phyloP scores from a whole-genome alignment of 2,888 invertebrate genomes.

The Lysandra bellargus region DNA sequence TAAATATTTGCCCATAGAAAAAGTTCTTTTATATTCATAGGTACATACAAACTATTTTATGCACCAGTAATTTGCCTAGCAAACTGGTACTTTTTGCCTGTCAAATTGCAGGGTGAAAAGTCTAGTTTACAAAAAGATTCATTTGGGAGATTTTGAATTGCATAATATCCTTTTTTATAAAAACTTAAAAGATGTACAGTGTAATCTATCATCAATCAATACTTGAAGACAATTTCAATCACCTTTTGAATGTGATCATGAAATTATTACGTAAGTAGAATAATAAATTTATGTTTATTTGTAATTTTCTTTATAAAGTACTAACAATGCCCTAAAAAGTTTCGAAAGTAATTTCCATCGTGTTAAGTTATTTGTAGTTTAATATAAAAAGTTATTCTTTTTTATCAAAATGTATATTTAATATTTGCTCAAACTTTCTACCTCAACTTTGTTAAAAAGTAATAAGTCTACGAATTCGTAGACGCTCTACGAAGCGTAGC shows the following conservation, averaged over 20 bases:
- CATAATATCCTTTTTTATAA: no score
- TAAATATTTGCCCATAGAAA: background rate
- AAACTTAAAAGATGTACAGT: background rate
- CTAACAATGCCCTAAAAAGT: background rate
- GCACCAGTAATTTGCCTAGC: no score
- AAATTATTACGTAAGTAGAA: background rate
- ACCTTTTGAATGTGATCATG: no score
- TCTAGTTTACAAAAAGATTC: background rate
- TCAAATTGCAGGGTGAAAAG: background rate
- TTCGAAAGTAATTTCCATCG: background rate
- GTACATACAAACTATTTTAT: background rate
- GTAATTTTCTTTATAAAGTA: background rate
- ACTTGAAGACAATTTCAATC: no score
- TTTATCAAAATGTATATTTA: constrained; percentile 2
- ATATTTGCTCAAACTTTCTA: background rate
- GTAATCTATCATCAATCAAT: no score
- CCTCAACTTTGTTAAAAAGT: constrained; percentile 20
- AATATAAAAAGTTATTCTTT: background rate
- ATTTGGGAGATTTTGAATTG: background rate
- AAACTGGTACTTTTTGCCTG: no score
- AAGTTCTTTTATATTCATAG: background rate
- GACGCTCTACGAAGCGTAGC: constrained; percentile 40
- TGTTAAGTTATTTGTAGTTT: background rate
- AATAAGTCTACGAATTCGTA: constrained; percentile 15
- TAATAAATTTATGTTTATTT: background rate